These are phyloP conservation scores for Daktulosphaira vitifoliae DNA, from an alignment of 1,140 invertebrate genomes.

Conservation along the genomic window DNA sequence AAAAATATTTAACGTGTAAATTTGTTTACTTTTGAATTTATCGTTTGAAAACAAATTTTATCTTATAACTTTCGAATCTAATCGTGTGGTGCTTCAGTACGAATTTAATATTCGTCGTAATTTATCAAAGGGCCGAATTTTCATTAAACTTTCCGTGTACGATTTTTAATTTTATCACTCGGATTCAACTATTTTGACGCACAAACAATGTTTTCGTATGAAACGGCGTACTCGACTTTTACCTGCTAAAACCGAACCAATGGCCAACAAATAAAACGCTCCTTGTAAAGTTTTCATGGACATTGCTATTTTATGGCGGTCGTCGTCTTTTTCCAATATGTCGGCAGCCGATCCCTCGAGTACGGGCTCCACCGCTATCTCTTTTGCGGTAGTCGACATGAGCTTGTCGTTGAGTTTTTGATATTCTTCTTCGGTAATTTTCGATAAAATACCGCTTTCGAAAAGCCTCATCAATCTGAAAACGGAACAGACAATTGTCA, in stretches of 20 bases:
- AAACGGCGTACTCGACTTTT: no score
- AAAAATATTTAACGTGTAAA: no score
- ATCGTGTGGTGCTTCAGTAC: no score
- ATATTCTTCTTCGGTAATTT: constrained; percentile 61
- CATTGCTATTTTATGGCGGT: constrained; percentile 48
- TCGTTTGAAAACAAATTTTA: no score
- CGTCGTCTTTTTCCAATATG: constrained; percentile 34
- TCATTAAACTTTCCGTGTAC: no score
- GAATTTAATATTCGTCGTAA: no score
- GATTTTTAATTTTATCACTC: no score
- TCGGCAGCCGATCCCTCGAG: constrained; percentile 38
- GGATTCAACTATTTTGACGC: no score
- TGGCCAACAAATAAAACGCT: constrained; percentile 54
- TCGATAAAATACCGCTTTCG: constrained; percentile 59
- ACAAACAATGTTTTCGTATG: no score
- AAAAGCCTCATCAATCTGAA: constrained; percentile 56
- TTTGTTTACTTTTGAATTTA: no score
- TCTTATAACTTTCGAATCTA: no score
- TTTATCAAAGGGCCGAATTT: no score
- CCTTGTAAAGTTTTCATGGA: constrained; percentile 56
- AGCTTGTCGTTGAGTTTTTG: constrained; percentile 51
- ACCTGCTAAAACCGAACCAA: constrained; percentile 46
- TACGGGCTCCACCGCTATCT: constrained; percentile 27
- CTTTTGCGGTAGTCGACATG: not conserved
- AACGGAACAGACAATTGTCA: not conserved